Base-by-base conservation (phyloP, 2,113 vertebrate species). In the Eulacestoma nigropectus region DNA sequence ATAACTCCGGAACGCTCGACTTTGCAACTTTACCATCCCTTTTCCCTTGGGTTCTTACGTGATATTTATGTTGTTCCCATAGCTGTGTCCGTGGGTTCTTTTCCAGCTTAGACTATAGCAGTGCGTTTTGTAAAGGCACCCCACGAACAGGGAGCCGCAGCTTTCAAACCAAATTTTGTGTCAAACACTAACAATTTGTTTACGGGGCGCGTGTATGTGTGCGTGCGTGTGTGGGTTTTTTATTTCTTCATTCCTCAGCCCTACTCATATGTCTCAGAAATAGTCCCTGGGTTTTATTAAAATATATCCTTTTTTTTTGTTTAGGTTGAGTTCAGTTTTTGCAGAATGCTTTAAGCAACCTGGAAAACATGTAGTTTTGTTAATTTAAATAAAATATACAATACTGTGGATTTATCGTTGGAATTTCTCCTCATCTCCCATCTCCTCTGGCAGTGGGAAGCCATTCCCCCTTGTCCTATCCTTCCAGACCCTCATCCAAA, bases 21-120 rank as follows among this genome's bases (percentile, higher is more conserved):
- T 96, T 96, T 96, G 95, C 96, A 86, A 86, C 90, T 77, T 93
- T 78, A 37, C 64, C 20, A 4, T 29, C 74, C 70, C 76, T 86
- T 77, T 86, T 50, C 42, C 1, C 1, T 37, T 7, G 83, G 85
- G 70, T 91, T 94, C 67, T 93, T 90, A 83, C 6, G 62, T 91
- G 95, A 85, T 97, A 97, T 98, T 98, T 97, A 97, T 97, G 96
- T 97, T 95, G 86, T 95, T 89, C n/a, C 25, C 39, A 76, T 96
- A 95, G 95, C 80, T 20, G 67, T 85, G 62, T 92, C 92, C 60
- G 2, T 63, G 92, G 78, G 72, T 89, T 91, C 77, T 93, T 87
- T 87, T 62, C 44, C 88, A 96, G 94, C 94, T 87, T 97, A 95
- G 93, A 56, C 12, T 87, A 6, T 85, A 96, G 96, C 86, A 30